A percentile compares a stretch with the other conserved stretches of the same genome.
Evolutionary conservation across 2,888 invertebrate genomes (phyloP).

Genomic region (Aleiodes leptofemur): DNA sequence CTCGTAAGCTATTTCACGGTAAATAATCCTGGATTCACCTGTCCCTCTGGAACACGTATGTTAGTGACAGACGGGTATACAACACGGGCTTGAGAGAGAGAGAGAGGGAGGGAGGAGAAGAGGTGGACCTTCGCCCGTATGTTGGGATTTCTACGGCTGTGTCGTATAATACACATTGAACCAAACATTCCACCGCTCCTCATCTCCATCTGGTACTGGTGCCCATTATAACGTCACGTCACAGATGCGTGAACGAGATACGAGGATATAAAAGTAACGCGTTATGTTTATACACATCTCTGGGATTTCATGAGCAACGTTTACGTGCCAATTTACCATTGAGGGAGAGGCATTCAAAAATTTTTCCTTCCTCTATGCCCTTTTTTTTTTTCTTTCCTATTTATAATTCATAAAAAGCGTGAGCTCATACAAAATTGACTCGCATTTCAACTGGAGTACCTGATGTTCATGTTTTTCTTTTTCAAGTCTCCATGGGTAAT

Average conservation of each 20-base stretch:
- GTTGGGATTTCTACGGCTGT: background rate
- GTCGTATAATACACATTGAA: conserved; percentile 28
- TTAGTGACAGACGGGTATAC: conserved; percentile 56
- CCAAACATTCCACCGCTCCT: conserved; percentile 40
- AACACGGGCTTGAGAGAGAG: background rate
- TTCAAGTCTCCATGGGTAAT: no score
- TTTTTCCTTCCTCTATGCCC: no score
- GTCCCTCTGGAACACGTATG: conserved; percentile 53
- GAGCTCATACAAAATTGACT: no score
- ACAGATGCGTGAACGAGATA: conserved; percentile 70
- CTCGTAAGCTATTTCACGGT: conserved; percentile 53
- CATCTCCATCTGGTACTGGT: conserved; percentile 41
- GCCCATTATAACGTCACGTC: conserved; percentile 46
- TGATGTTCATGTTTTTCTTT: background rate
- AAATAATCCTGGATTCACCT: conserved; percentile 57
- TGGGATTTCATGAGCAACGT: conserved; percentile 12
- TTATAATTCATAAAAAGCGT: no score
- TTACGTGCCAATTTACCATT: conserved; percentile 5
- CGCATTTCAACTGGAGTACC: conserved; percentile 46
- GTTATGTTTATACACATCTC: conserved; percentile 47
- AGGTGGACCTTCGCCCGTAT: conserved; percentile 9
- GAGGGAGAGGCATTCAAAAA: background rate
- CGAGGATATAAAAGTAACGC: conserved; percentile 60
- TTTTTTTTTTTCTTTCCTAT: no score
- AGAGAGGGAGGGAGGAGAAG: background rate